Evolutionary conservation across 2,113 vertebrate genomes (phyloP).

Genomic region (Cynopterus brachyotis): DNA sequence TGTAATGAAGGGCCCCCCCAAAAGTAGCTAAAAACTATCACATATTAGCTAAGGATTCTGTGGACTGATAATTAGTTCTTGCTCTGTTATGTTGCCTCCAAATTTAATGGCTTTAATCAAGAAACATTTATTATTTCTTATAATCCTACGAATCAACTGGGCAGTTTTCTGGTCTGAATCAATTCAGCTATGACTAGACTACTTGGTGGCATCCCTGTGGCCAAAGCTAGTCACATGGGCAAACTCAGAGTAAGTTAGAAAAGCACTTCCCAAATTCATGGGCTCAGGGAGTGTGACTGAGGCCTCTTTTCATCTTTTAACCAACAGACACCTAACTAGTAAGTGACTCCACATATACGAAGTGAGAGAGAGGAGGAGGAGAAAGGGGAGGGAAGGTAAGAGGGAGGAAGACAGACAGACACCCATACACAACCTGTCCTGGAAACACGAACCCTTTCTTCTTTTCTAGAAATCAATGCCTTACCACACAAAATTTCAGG

Average conservation of each 20-base stretch:
- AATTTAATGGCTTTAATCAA: background rate
- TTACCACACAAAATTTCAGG: background rate
- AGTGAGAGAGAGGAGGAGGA: no score
- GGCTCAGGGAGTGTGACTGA: rapidly evolving
- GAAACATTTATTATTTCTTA: background rate
- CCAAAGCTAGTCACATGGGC: background rate
- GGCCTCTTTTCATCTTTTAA: background rate
- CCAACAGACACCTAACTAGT: no score
- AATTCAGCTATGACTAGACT: background rate
- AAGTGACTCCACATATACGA: background rate
- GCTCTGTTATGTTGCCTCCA: background rate
- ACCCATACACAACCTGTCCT: background rate
- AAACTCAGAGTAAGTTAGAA: background rate
- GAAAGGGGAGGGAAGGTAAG: no score
- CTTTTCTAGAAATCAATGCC: background rate
- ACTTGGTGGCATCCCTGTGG: background rate
- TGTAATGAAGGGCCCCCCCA: background rate
- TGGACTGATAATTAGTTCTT: background rate
- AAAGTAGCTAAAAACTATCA: background rate
- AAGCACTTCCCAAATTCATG: background rate
- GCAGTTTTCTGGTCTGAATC: background rate
- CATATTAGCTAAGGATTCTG: background rate
- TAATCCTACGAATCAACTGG: background rate
- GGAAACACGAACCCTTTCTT: background rate
- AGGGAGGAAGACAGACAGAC: no score